These are phyloP conservation scores for Copidosoma floridanum DNA, from an alignment of 1,140 invertebrate species.

Conservation along the genomic window DNA sequence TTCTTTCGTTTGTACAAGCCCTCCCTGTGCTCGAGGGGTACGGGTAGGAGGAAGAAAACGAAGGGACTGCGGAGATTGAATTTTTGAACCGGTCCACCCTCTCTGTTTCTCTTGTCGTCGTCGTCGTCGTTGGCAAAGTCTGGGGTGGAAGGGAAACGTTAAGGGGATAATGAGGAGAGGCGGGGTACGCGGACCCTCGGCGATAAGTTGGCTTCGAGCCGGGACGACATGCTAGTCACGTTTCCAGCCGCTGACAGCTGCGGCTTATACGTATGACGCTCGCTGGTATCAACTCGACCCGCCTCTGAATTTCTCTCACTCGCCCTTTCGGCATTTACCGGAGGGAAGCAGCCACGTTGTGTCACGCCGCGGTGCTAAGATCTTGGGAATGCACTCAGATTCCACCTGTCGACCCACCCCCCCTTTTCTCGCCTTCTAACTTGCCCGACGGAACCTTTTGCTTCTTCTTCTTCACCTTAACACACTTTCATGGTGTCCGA, in stretches of 20 bases:
- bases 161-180: slow-evolving; percentile 56
- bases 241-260: slow-evolving; percentile 56
- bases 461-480: too few species aligned
- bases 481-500: too few species aligned
- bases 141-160: slow-evolving; percentile 41
- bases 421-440: too few species aligned
- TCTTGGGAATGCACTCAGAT: slow-evolving; percentile 51
- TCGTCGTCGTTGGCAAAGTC: not conserved
- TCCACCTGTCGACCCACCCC: slow-evolving; percentile 46
- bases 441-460: not conserved
- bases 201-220: slow-evolving; percentile 52
- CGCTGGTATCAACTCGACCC: slow-evolving; percentile 56
- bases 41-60: not conserved
- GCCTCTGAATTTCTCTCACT: slow-evolving; percentile 50
- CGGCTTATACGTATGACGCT: slow-evolving; percentile 57
- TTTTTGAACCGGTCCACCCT: slow-evolving; percentile 41
- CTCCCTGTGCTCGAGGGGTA: not conserved
- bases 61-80: slow-evolving; percentile 45
- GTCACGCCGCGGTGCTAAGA: slow-evolving; percentile 49
- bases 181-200: slow-evolving; percentile 41
- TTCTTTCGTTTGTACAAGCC: slow-evolving; percentile 11
- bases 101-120: slow-evolving; percentile 1
- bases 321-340: too few species aligned
- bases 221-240: slow-evolving; percentile 55
- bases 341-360: slow-evolving; percentile 49